Evolutionary conservation across 2,113 vertebrate species (phyloP).

Genomic region (Charina bottae): DNA sequence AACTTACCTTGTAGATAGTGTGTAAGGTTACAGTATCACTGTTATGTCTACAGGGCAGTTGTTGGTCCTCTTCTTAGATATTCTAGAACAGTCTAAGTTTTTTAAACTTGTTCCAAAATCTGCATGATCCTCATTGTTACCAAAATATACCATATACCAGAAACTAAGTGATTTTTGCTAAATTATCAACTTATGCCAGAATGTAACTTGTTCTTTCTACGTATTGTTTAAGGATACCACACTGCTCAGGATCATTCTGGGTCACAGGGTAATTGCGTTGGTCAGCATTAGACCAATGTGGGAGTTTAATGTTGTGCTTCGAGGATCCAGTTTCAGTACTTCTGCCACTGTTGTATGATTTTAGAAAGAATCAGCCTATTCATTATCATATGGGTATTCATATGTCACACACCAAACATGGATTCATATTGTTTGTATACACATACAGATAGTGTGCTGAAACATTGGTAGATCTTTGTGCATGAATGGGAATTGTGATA

Average conservation of each 20-base stretch:
- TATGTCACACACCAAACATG: too few relatives aligned
- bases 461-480: too few relatives aligned
- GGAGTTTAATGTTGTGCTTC: background rate
- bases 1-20: background rate
- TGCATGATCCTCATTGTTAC: background rate
- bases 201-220: background rate
- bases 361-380: background rate
- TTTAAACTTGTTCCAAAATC: background rate
- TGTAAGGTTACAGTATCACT: background rate
- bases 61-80: background rate
- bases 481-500: too few relatives aligned
- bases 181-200: background rate
- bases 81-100: background rate
- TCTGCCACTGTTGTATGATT: background rate
- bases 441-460: too few relatives aligned
- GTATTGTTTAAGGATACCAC: background rate
- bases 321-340: background rate
- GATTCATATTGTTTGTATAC: too few relatives aligned
- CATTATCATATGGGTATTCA: too few relatives aligned
- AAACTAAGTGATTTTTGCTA: background rate
- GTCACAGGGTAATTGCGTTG: background rate
- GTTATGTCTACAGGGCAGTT: background rate
- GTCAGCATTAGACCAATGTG: background rate
- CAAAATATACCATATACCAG: background rate
- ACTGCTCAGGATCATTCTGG: background rate